Base-by-base conservation (phyloP, 2,113 vertebrate species). In the Sorex fumeus region DNA sequence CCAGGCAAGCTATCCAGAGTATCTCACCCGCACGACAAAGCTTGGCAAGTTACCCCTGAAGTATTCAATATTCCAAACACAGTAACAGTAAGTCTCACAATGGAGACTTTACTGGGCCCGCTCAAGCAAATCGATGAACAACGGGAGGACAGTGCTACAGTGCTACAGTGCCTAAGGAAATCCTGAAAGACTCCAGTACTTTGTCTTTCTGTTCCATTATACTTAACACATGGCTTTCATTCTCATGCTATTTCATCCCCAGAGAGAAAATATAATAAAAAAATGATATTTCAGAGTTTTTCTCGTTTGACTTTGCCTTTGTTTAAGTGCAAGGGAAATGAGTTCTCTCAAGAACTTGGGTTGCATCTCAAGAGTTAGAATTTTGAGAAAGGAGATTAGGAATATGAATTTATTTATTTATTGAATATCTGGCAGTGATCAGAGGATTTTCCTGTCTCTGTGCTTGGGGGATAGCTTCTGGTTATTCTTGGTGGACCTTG, bases 381-480 rank as follows among this genome's bases (percentile, higher is more conserved):
- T 66, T 85, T 74, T 86, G 67, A 27, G 32, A 70, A 30, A 69
- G 66, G 34, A 74, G 25, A 28, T 6, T 66, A 4, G 79, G 69
- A 76, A 80, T 84, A 8, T 72, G 62, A 69, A 16, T 71, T 53
- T 64, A 86, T 76, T 70, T 83, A 82, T 71, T 16, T n/a, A 66
- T 66, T 60, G 57, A 60, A 23, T 8, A 60, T 8, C 57, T 60
- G 57, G 19, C 18, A 53, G 53, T 60, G 18, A 5, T 60, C 19
- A 21, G 21, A 8, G 21, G 57, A 60, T 60, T 23, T 60, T 50
- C 47, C 9, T 60, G 57, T 21, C 57, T 60, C 57, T 60, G 57
- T 60, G 18, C 57, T 60, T 60, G 57, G 57, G 57, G 18, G 57
- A 23, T 60, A 23, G 57, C 57, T 60, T 19, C 57, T 60, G 19